Evolutionary conservation across 2,113 vertebrate genomes (phyloP), one percentile per base, ranked within the genome.

Genomic region (Echinops telfairi): DNA sequence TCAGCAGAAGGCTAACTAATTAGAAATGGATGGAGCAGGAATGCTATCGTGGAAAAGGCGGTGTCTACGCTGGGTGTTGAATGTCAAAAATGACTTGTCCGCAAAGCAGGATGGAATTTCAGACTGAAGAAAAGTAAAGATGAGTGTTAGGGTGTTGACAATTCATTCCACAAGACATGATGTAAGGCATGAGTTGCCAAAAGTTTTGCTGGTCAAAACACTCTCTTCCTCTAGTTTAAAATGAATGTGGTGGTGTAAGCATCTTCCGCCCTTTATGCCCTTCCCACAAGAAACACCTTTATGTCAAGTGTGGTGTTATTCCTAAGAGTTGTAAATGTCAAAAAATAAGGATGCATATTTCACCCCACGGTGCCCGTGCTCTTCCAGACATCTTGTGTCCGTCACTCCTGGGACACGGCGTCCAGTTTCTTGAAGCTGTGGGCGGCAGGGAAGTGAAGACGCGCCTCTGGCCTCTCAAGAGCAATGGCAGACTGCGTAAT

Each of bases 61-160:
- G n/a, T 58, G 58, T 89, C 31, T 38, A n/a, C 91, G 7, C 19
- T 11, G 5, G 47, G 47, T 82, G 29, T 76, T 90, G 43, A 90
- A 93, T 43, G 64, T 62, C 70, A 90, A 78, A 53, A 76, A 91
- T 29, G 40, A n/a, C n/a, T 86, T 93, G 36, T 57, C 23, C 7
- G 57, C 40, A 92, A 38, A 86, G 71, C 8, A 76, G 6, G 16
- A 77, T 6, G 73, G 84, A 70, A 78, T 75, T 66, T 47, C 64
- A 94, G 75, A 68, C 5, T 66, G 25, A 64, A 20, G 7, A 91
- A 86, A 66, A 93, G 15, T 53, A 36, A 93, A 43, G 9, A 71
- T 71, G 19, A 73, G 15, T 47, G 23, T 29, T 53, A 43, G 16
- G 43, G 38, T 47, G 60, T 60, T 66, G 79, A 64, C 58, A 58